Evolutionary conservation across 2,888 invertebrate genomes (phyloP).

Genomic region (Neoaliturus tenellus): DNA sequence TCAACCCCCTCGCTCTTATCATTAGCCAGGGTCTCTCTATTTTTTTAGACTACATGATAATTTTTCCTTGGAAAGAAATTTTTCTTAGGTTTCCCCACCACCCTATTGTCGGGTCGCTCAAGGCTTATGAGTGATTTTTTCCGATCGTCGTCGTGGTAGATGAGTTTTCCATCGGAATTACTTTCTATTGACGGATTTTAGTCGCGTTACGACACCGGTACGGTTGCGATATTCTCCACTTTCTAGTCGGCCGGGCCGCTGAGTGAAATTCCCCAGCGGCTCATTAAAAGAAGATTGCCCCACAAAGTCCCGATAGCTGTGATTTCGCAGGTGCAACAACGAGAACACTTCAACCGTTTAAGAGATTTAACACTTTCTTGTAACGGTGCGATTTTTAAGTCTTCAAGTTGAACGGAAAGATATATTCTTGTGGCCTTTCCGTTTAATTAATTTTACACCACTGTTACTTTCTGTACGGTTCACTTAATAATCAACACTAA

Average conservation of each 20-base stretch:
- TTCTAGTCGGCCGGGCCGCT: background rate
- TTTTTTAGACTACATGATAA: no score
- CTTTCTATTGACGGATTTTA: slow-evolving; percentile 24
- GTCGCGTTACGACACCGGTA: slow-evolving; percentile 5
- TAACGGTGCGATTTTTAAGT: background rate
- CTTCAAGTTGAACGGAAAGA: slow-evolving; percentile 29
- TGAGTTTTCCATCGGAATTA: no score
- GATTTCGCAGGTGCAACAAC: background rate
- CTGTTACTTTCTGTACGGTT: no score
- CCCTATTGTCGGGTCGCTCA: no score
- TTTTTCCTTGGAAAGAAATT: no score
- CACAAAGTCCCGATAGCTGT: background rate
- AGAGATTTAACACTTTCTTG: background rate
- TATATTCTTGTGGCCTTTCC: slow-evolving; percentile 15
- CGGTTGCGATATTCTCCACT: slow-evolving; percentile 22
- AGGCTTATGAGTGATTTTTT: no score
- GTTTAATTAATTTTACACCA: no score
- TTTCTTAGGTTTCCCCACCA: no score
- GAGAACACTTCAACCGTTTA: background rate
- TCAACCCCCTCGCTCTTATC: no score
- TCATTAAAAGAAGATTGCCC: slow-evolving; percentile 33
- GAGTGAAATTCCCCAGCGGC: slow-evolving; percentile 17
- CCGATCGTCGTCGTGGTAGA: no score
- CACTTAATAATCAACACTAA: no score
- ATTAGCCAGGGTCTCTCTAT: no score